A percentile compares a stretch with the other conserved stretches of the same genome.
phyloP scores from a whole-genome alignment of 2,888 invertebrate species.

The Caenorhabditis macrosperma region DNA sequence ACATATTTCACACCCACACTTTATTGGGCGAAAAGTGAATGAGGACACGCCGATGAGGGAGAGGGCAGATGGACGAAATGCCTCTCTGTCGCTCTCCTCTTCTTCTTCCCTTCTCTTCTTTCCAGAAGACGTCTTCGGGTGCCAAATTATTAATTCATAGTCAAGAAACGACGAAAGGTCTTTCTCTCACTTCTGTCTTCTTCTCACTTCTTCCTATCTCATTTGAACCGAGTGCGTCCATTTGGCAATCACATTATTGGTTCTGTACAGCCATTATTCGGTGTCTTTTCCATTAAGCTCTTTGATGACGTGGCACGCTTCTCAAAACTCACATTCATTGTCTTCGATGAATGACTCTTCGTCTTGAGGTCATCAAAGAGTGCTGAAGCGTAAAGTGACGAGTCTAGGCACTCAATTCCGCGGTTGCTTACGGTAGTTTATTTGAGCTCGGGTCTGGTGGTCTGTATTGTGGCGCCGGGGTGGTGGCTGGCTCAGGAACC shows the following conservation, averaged over 20 bases:
- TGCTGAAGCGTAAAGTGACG: too few species aligned
- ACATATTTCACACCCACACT: slow-evolving; percentile 35
- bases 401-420: too few species aligned
- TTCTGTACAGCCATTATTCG: too few species aligned
- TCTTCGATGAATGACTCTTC: too few species aligned
- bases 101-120: slow-evolving; percentile 28
- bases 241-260: not conserved
- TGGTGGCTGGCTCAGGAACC: too few species aligned
- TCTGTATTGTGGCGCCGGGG: too few species aligned
- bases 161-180: not conserved
- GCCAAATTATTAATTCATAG: slow-evolving; percentile 60
- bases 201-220: not conserved
- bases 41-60: not conserved
- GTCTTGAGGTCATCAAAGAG: too few species aligned
- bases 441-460: too few species aligned
- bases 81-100: not conserved
- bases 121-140: slow-evolving; percentile 16
- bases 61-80: not conserved
- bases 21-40: not conserved
- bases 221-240: not conserved
- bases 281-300: too few species aligned
- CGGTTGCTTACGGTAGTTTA: too few species aligned
- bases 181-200: slow-evolving; percentile 28
- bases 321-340: too few species aligned
- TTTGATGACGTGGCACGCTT: not conserved